A percentile compares a stretch with the other conserved stretches of the same genome.
Conservation (phyloP, 2,888 invertebrate species). For the Parascotia fuliginaria region DNA sequence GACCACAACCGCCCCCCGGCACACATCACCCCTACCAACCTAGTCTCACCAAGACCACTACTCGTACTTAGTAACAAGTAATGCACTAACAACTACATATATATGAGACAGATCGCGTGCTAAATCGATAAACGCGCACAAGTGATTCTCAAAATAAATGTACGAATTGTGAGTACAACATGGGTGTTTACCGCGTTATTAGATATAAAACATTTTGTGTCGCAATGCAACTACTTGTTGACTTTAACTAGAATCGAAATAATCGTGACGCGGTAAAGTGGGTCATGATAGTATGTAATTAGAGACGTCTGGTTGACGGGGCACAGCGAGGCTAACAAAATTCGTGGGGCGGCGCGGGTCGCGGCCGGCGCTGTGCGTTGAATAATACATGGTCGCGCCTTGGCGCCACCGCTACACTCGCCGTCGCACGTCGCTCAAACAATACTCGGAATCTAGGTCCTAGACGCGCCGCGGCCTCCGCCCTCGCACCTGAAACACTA, state of each 20-base stretch:
- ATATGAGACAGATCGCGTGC: constrained; percentile 1
- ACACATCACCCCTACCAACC: constrained; percentile 1
- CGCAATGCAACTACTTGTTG: constrained; percentile 55
- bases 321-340: constrained; percentile 70
- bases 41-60: too few relatives aligned
- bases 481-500: constrained; percentile 38
- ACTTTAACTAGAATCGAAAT: constrained; percentile 63
- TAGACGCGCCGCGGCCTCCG: constrained; percentile 24
- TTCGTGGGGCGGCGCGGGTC: constrained; percentile 78
- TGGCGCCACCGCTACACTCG: constrained; percentile 59
- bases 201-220: constrained; percentile 42
- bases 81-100: background rate
- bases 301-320: constrained; percentile 63
- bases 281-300: constrained; percentile 77
- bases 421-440: constrained; percentile 48
- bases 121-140: constrained; percentile 18
- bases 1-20: constrained; percentile 46
- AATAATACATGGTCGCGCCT: constrained; percentile 72
- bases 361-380: constrained; percentile 70
- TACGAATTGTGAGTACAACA: constrained; percentile 14
- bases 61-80: background rate
- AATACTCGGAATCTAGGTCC: constrained; percentile 66
- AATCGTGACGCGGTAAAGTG: constrained; percentile 72
- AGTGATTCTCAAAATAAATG: constrained; percentile 20
- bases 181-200: constrained; percentile 16